Base-by-base conservation (phyloP, 1,140 invertebrate species). In the Solenopsis invicta region DNA sequence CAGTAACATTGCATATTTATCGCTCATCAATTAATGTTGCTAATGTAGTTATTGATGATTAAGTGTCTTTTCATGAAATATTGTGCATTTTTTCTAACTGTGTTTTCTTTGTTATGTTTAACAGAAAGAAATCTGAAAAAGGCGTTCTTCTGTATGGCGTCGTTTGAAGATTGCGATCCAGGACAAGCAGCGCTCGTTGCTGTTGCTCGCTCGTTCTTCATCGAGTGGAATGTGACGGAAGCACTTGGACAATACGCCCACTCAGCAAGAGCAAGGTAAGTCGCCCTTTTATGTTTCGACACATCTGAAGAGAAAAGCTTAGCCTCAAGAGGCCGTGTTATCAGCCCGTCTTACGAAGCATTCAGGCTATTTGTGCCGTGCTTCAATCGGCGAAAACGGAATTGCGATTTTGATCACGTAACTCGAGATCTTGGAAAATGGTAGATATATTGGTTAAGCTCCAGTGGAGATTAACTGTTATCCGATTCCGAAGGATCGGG, bases 231-330 rank as follows among this genome's bases (percentile, higher is more conserved):
- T 56, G 54, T 13, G 87, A 85, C 86, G 74, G 88, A 87, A 88
- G 75, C 69, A 85, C 82, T 89, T 88, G 85, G 45, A 64, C 52
- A 48, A 69, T 61, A 74, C 59, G 62, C 54, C 6, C 16, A 66
- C 52, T 24, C 29, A 80, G 59, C 29, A 59, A 75, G n/a, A 67
- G 54, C 56, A 67, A 54, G 56, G 69, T 75, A 52, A 89, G 52
- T 54, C 37, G 18, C 54, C 74, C 48, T 75, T 64, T 85, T 41
- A 66, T 91, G 87, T 92, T 92, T 91, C 90, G 91, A 92, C 87
- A 85, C 85, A 41, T 10, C 69, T 52, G 8, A 50, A 72, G 85
- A 77, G 84, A 64, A 80, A 54, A 41, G 37, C 62, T 85, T 29
- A 29, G 29, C 2, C 10, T 34, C 18, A 12, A 85, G 29, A 62